Evolutionary conservation across 2,888 invertebrate genomes (phyloP), one percentile per base, ranked within the genome.

Genomic region (Andricus quercusramuli): DNA sequence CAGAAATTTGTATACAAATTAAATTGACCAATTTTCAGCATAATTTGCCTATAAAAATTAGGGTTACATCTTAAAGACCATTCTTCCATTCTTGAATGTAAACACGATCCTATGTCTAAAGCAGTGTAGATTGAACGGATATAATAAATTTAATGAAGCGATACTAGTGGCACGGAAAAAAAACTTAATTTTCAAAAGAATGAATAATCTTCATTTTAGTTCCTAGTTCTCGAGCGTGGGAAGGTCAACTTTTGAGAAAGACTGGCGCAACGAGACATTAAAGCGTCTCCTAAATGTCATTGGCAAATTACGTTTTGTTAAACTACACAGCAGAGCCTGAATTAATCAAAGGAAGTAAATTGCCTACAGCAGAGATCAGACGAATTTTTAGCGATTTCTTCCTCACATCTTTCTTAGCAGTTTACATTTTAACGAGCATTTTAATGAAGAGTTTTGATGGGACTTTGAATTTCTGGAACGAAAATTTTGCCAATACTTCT

Each of bases 41-140:
- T n/a, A 56, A 56, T 56, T 56, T n/a, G 56, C 56, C n/a, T 56
- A n/a, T n/a, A 56, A 56, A 56, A 56, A 56, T n/a, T 56, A 56
- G n/a, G 11, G 11, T n/a, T 56, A n/a, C 5, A 11, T 56, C n/a
- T 56, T n/a, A 6, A n/a, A n/a, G 11, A 56, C n/a, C n/a, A 56
- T 56, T 56, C 56, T 56, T 56, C n/a, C n/a, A 56, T 56, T n/a
- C n/a, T 56, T 56, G 56, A 56, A n/a, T n/a, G 56, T 9, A 56
- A 56, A 56, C 56, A 22, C n/a, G n/a, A 56, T 11, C n/a, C n/a
- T 56, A 47, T n/a, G 5, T 11, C n/a, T 11, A 56, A n/a, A 11
- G 6, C n/a, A 56, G n/a, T 4, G 62, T 62, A 25, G 25, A 11
- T 1, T 29, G 25, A 13, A 22, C 22, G 29, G 15, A 62, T 25